Evolutionary conservation across 1,140 invertebrate genomes (phyloP).

Genomic region (Kradibia gibbosae): DNA sequence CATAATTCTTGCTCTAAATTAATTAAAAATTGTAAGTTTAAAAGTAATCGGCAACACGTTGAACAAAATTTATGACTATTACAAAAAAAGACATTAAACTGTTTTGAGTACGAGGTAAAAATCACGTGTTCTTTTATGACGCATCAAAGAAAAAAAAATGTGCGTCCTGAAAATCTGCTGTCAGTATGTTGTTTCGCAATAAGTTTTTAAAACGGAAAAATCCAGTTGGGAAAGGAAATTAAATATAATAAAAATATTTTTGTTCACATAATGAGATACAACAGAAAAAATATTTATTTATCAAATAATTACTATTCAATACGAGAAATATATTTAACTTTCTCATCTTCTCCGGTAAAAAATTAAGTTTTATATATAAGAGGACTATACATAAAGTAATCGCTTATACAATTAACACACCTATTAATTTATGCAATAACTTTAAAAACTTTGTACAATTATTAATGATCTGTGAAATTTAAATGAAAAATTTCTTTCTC

Average conservation of each 20-base stretch:
- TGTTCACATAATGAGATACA: not conserved
- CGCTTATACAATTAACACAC: not conserved
- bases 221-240: not conserved
- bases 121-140: conserved; percentile 48
- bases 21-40: not conserved
- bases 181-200: conserved; percentile 43
- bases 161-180: conserved; percentile 39
- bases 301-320: conserved; percentile 34
- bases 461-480: not conserved
- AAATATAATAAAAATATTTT: not conserved
- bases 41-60: not conserved
- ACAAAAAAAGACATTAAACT: conserved; percentile 44
- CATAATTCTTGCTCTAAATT: not conserved
- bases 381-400: conserved; percentile 16
- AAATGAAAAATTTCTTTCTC: conserved; percentile 1
- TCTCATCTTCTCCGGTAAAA: too few relatives aligned
- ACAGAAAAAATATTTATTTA: not conserved
- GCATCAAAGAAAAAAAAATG: conserved; percentile 4
- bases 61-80: conserved; percentile 33
- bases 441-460: not conserved
- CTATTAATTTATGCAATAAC: not conserved
- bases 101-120: conserved; percentile 35
- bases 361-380: conserved; percentile 21
- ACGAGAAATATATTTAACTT: conserved; percentile 24
- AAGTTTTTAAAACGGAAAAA: conserved; percentile 35